phyloP scores from a whole-genome alignment of 2,113 vertebrate genomes.

The Orientallactaga bullata region DNA sequence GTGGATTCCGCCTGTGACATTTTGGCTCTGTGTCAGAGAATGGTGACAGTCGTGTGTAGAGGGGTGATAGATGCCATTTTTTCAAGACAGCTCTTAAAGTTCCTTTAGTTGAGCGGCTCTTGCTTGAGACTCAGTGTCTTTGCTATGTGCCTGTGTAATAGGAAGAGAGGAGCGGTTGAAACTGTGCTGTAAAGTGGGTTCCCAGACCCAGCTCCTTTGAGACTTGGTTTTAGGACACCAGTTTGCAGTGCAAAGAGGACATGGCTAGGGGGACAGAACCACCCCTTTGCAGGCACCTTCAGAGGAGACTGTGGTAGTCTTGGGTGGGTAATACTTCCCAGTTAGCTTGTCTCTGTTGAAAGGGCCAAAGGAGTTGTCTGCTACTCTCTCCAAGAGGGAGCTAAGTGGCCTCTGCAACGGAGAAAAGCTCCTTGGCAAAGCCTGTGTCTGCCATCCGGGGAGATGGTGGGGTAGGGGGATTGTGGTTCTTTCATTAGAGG shows the following conservation, averaged over 20 bases:
- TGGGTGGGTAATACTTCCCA: neutral
- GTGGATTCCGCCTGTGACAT: constrained; percentile 60
- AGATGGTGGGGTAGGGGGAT: neutral
- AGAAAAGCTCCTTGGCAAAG: neutral
- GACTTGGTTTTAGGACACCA: no score
- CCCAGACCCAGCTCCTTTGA: no score
- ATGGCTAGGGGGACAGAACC: neutral
- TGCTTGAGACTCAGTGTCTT: constrained; percentile 30
- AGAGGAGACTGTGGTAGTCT: neutral
- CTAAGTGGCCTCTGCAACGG: neutral
- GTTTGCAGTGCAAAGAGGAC: no score
- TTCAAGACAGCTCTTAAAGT: constrained; percentile 68
- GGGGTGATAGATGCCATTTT: constrained; percentile 39
- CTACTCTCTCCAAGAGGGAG: neutral
- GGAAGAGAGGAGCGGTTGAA: neutral
- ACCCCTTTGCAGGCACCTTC: neutral
- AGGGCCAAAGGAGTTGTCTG: neutral
- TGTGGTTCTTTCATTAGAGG: neutral
- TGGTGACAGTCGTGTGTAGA: constrained; percentile 42
- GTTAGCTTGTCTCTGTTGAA: neutral
- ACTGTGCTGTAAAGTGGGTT: neutral
- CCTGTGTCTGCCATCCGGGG: neutral
- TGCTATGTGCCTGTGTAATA: neutral
- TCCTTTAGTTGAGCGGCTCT: constrained; percentile 51
- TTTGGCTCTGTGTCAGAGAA: constrained; percentile 62